Percentiles rank a stretch among this genome's conserved stretches.
Conservation (phyloP, 2,888 invertebrate genomes). For the Metellina segmentata region DNA sequence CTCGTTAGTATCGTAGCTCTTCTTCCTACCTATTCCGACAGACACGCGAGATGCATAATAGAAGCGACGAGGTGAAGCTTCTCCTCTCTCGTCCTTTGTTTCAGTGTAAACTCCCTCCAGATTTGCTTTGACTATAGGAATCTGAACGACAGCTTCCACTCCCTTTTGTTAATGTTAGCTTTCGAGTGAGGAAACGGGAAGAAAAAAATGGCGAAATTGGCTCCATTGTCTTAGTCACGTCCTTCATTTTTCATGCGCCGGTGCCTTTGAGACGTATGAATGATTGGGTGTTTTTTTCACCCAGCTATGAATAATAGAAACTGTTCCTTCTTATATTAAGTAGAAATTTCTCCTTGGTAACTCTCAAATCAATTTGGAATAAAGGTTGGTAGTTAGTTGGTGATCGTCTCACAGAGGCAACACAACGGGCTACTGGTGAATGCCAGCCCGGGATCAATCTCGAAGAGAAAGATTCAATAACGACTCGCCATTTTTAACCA, state of each 20-base stretch:
- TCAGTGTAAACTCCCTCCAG: slow-evolving; percentile 1
- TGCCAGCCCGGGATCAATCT: no score
- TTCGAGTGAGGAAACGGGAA: neutral
- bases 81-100: slow-evolving; percentile 24
- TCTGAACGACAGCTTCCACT: slow-evolving; percentile 11
- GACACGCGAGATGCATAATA: slow-evolving; percentile 6
- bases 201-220: slow-evolving; percentile 19
- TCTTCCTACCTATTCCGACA: no score
- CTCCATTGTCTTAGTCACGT: slow-evolving; percentile 65
- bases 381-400: neutral
- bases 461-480: no score
- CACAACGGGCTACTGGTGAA: no score
- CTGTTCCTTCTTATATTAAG: neutral
- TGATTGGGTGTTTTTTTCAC: slow-evolving; percentile 30
- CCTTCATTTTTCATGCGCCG: slow-evolving; percentile 46
- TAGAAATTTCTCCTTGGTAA: neutral
- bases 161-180: slow-evolving; percentile 14
- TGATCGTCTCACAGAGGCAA: no score
- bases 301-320: neutral
- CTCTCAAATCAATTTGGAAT: neutral
- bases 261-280: slow-evolving; percentile 54
- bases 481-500: no score
- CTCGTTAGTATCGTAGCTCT: no score
- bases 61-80: slow-evolving; percentile 19
- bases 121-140: slow-evolving; percentile 38